Percentiles rank a stretch among this genome's conserved stretches.
Evolutionary conservation across 2,797 vertebrate genomes (phyloP).

Genomic region (Anolis apletophallus): DNA sequence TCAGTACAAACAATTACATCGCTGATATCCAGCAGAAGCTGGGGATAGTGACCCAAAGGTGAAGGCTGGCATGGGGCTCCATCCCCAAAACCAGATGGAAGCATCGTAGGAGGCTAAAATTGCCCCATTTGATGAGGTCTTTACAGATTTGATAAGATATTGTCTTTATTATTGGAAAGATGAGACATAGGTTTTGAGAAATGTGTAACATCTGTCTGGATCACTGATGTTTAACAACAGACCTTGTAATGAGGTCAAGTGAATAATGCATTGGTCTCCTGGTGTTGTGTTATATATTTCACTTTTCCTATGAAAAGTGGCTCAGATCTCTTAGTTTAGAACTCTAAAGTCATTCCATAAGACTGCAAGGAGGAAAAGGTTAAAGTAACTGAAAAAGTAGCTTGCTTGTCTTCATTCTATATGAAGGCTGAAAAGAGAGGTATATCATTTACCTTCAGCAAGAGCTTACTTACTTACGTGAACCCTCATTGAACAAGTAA

Average conservation of each 20-base stretch:
- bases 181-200: neutral
- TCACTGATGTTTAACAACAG: neutral
- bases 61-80: too few species aligned
- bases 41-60: too few species aligned
- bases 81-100: too few species aligned
- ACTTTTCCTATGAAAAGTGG: neutral
- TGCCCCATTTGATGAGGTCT: too few species aligned
- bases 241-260: neutral
- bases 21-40: too few species aligned
- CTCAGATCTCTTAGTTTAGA: neutral
- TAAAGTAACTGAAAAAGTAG: neutral
- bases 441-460: too few species aligned
- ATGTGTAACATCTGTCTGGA: neutral
- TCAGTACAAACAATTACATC: too few species aligned
- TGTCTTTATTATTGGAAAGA: neutral
- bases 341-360: neutral
- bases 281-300: neutral
- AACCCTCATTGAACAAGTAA: too few species aligned
- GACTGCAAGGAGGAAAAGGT: neutral
- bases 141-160: neutral
- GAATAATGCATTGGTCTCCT: neutral
- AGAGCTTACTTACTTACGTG: too few species aligned
- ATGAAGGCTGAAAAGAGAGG: too few species aligned
- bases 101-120: too few species aligned
- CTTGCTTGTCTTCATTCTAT: neutral